Evolutionary conservation across 2,113 vertebrate species (phyloP).

Genomic region (Rousettus leschenaultii): DNA sequence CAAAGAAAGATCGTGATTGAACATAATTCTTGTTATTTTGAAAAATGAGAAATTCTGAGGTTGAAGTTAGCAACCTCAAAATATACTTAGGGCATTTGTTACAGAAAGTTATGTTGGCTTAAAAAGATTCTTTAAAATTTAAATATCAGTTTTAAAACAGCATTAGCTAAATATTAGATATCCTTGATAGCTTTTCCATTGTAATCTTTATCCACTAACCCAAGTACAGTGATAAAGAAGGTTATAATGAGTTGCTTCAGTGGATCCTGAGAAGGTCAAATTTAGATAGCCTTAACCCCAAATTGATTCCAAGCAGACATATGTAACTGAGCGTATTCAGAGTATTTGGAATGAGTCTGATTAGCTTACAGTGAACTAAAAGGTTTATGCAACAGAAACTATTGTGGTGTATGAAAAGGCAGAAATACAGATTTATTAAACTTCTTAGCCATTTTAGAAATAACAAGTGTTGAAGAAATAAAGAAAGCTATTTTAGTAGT

Average conservation of each 20-base stretch:
- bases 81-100: neutral
- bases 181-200: neutral
- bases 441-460: constrained; percentile 3
- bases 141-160: neutral
- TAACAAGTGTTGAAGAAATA: neutral
- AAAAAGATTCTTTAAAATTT: neutral
- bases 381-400: neutral
- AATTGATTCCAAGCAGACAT: neutral
- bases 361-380: neutral
- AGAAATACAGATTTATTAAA: neutral
- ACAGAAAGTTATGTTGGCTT: neutral
- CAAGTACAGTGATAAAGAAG: neutral
- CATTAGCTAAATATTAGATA: neutral
- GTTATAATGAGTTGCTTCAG: neutral
- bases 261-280: neutral
- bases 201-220: neutral
- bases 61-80: neutral
- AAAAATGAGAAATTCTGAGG: neutral
- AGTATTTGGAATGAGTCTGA: neutral
- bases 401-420: neutral
- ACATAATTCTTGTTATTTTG: neutral
- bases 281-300: neutral
- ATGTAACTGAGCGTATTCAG: neutral
- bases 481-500: neutral
- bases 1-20: neutral